phyloP scores from a whole-genome alignment of 2,888 invertebrate species.

The Tiliacea aurago region DNA sequence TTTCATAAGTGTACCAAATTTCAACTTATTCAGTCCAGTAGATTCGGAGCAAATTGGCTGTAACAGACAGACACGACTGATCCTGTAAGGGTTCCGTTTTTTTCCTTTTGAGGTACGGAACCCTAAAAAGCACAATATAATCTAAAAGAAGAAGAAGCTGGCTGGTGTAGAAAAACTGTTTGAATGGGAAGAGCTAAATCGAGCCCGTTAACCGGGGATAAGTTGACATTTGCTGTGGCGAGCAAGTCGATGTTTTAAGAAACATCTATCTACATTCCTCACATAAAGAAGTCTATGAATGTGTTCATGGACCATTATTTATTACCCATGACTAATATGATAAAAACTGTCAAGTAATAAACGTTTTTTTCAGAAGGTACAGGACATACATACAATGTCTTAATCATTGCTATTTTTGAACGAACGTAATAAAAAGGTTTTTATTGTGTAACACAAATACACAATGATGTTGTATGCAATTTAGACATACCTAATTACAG shows the following conservation, averaged over 20 bases:
- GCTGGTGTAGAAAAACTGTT: background rate
- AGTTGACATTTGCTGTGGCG: background rate
- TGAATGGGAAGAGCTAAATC: background rate
- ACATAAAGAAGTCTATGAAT: background rate
- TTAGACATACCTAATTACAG: slow-evolving; percentile 28
- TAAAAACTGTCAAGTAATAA: slow-evolving; percentile 20
- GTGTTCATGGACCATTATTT: background rate
- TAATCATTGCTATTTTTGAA: slow-evolving; percentile 24
- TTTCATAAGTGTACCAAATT: too few relatives aligned
- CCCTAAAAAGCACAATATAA: background rate
- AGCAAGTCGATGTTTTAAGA: background rate
- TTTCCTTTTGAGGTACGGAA: too few relatives aligned
- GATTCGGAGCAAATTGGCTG: too few relatives aligned
- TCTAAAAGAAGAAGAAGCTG: background rate
- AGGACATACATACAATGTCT: background rate
- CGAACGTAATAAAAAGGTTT: slow-evolving; percentile 22
- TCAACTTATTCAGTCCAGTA: too few relatives aligned
- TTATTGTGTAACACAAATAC: slow-evolving; percentile 18
- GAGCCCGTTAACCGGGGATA: background rate
- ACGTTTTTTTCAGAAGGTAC: background rate
- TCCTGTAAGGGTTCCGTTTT: too few relatives aligned
- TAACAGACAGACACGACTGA: too few relatives aligned
- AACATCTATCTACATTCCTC: too few relatives aligned
- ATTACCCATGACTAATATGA: slow-evolving; percentile 7
- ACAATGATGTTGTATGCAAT: slow-evolving; percentile 16